These are phyloP conservation scores for Iphiclides podalirius DNA, from an alignment of 2,888 invertebrate species.

Conservation along the genomic window DNA sequence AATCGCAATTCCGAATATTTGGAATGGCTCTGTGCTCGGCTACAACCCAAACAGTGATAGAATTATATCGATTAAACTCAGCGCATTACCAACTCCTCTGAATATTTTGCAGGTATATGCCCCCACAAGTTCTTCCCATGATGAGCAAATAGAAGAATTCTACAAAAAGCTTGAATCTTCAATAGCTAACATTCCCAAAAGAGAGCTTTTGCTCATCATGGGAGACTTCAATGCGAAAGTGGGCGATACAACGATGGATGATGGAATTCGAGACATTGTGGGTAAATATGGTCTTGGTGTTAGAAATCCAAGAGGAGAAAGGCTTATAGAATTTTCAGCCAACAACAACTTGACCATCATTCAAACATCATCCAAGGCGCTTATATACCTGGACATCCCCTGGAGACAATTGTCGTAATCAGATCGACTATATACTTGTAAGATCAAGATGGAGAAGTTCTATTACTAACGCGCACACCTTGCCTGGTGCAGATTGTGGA, in stretches of 20 bases:
- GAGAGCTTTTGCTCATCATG: background rate
- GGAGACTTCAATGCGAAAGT: background rate
- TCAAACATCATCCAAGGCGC: background rate
- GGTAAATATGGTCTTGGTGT: background rate
- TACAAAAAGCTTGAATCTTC: conserved; percentile 15
- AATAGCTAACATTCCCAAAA: conserved; percentile 15
- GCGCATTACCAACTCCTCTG: conserved; percentile 13
- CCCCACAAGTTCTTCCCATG: conserved; percentile 18
- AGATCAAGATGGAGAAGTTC: conserved; percentile 25
- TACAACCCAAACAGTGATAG: background rate
- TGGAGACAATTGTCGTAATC: background rate
- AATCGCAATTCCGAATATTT: background rate
- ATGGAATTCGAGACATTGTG: background rate
- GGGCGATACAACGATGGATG: too few species aligned
- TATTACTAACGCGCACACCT: conserved; percentile 23
- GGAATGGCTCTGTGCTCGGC: background rate
- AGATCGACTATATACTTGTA: background rate
- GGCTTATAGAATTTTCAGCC: background rate
- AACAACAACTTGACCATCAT: background rate
- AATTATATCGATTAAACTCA: conserved; percentile 11
- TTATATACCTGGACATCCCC: background rate
- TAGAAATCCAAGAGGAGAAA: background rate
- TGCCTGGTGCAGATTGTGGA: conserved; percentile 18
- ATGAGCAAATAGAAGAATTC: conserved; percentile 18
- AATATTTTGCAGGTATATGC: conserved; percentile 25